phyloP scores from a whole-genome alignment of 2,888 invertebrate genomes.

The Lithophane leautieri region DNA sequence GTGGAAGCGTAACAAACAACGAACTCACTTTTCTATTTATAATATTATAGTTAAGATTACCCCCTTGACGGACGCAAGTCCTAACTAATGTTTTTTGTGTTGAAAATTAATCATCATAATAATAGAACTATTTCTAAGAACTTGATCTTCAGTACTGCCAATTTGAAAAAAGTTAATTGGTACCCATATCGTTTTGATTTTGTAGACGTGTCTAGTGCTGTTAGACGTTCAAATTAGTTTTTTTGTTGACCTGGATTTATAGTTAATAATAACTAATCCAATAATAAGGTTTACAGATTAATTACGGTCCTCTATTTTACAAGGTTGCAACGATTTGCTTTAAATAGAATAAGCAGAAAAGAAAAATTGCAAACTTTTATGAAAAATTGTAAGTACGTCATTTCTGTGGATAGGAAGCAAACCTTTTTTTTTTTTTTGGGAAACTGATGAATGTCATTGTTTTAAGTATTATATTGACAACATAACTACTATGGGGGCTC shows the following conservation, averaged over 20 bases:
- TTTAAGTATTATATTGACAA: neutral
- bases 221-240: slow-evolving; percentile 22
- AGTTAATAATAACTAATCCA: neutral
- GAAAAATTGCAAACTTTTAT: too few species aligned
- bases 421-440: neutral
- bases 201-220: slow-evolving; percentile 2
- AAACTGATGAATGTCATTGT: neutral
- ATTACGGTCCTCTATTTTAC: neutral
- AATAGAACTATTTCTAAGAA: slow-evolving; percentile 7
- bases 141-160: slow-evolving; percentile 12
- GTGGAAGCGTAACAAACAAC: too few species aligned
- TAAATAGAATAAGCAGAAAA: neutral
- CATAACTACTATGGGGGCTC: too few species aligned
- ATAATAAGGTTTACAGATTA: neutral
- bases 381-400: neutral
- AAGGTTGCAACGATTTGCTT: neutral
- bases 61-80: too few species aligned
- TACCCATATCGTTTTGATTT: slow-evolving; percentile 26
- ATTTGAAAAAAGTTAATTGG: slow-evolving; percentile 11
- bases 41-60: too few species aligned
- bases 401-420: neutral
- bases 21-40: too few species aligned
- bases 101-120: slow-evolving; percentile 22
- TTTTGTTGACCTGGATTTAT: slow-evolving; percentile 7
- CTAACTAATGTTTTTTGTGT: too few species aligned